Conservation (phyloP, 1,140 invertebrate species). For the Portunus trituberculatus region DNA sequence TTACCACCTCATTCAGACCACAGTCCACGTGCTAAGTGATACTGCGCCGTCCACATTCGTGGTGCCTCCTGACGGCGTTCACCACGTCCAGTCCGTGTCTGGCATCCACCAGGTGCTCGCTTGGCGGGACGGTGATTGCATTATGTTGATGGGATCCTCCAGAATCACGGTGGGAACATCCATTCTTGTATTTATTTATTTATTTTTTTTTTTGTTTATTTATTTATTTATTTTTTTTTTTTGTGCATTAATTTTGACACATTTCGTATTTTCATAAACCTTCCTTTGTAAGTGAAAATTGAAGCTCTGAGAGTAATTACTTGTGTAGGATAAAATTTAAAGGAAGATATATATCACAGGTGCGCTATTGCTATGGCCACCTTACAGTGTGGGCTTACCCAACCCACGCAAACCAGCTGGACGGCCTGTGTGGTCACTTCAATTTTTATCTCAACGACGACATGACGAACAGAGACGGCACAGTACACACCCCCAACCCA, state of each 20-base stretch:
- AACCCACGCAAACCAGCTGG: not conserved
- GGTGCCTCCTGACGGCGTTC: not conserved
- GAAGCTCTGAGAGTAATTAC: too few species aligned
- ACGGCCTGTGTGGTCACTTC: conserved; percentile 43
- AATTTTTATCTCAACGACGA: conserved; percentile 34
- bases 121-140: not conserved
- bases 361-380: not conserved
- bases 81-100: not conserved
- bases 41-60: not conserved
- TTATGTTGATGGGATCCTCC: not conserved
- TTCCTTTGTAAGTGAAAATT: too few species aligned
- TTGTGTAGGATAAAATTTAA: too few species aligned
- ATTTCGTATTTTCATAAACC: too few species aligned
- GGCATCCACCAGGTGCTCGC: not conserved
- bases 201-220: too few species aligned
- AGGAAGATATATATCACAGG: not conserved
- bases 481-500: not conserved
- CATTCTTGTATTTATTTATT: too few species aligned
- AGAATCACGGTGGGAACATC: not conserved
- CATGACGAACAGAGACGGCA: conserved; percentile 10
- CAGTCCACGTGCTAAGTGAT: too few species aligned
- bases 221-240: too few species aligned
- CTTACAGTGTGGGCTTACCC: conserved; percentile 32
- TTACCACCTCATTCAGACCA: too few species aligned
- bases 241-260: too few species aligned